phyloP scores from a whole-genome alignment of 2,888 invertebrate species.

The Drosophila basisetae region DNA sequence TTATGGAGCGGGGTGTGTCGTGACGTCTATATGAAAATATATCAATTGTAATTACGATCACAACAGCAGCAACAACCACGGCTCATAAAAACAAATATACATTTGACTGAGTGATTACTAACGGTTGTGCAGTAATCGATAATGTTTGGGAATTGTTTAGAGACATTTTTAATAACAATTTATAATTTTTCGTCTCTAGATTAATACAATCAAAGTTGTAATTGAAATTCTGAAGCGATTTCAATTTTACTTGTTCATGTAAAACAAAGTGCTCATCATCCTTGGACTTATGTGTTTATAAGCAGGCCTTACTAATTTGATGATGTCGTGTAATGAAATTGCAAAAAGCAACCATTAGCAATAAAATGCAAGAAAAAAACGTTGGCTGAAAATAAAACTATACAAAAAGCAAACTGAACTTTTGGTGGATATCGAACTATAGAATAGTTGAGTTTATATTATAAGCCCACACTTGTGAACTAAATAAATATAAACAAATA shows the following conservation, averaged over 20 bases:
- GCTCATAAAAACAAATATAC: background rate
- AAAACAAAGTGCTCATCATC: background rate
- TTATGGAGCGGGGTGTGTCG: constrained; percentile 56
- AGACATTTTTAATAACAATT: too few species aligned
- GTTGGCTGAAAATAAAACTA: background rate
- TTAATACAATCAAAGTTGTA: background rate
- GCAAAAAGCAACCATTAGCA: constrained; percentile 60
- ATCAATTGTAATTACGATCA: constrained; percentile 37
- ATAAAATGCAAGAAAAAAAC: constrained; percentile 61
- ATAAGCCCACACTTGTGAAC: background rate
- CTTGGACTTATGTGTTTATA: too few species aligned
- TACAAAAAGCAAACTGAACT: constrained; percentile 28
- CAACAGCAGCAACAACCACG: constrained; percentile 5
- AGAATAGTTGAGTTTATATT: constrained; percentile 1
- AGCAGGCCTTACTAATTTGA: background rate
- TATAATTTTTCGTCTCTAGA: background rate
- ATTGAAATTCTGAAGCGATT: background rate
- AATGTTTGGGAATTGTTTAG: background rate
- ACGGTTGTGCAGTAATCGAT: constrained; percentile 18
- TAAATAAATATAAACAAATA: background rate
- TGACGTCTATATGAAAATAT: constrained; percentile 64
- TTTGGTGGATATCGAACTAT: constrained; percentile 16
- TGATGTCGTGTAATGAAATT: constrained; percentile 50
- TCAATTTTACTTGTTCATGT: too few species aligned
- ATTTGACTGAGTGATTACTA: background rate